phyloP scores from a whole-genome alignment of 2,113 vertebrate species.

The Aspidoscelis tigris region DNA sequence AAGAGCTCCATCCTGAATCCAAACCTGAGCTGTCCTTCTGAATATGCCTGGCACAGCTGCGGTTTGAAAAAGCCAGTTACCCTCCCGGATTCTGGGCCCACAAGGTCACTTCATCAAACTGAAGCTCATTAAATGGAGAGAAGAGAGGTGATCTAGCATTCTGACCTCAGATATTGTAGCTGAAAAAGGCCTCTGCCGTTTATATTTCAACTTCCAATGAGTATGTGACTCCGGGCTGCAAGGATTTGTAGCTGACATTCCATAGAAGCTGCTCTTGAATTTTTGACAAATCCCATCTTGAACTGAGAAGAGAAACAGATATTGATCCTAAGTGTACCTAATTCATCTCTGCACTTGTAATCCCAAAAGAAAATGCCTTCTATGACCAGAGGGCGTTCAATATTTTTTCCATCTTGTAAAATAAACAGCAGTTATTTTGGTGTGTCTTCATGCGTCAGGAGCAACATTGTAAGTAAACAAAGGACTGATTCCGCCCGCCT shows the following conservation, averaged over 20 bases:
- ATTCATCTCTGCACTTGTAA: slow-evolving; percentile 90
- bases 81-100: slow-evolving; percentile 61
- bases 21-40: not conserved
- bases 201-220: slow-evolving; percentile 82
- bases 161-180: slow-evolving; percentile 78
- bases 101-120: slow-evolving; percentile 79
- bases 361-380: slow-evolving; percentile 87
- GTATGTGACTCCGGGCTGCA: slow-evolving; percentile 80
- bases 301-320: slow-evolving; percentile 87
- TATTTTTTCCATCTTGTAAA: slow-evolving; percentile 89
- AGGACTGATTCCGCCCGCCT: slow-evolving; percentile 50
- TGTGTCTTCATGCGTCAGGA: slow-evolving; percentile 76
- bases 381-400: slow-evolving; percentile 85
- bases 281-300: slow-evolving; percentile 89
- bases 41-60: slow-evolving; percentile 31
- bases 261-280: slow-evolving; percentile 84
- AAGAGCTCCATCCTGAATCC: rapidly evolving
- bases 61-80: slow-evolving; percentile 51
- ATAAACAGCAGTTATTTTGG: slow-evolving; percentile 87
- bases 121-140: slow-evolving; percentile 81
- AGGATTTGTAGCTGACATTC: slow-evolving; percentile 88
- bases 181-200: slow-evolving; percentile 79
- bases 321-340: slow-evolving; percentile 89
- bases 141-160: slow-evolving; percentile 76
- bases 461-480: slow-evolving; percentile 77